Evolutionary conservation across 2,797 vertebrate species (phyloP), one percentile per base, ranked within the genome.

Genomic region (Serranus cabrilla): DNA sequence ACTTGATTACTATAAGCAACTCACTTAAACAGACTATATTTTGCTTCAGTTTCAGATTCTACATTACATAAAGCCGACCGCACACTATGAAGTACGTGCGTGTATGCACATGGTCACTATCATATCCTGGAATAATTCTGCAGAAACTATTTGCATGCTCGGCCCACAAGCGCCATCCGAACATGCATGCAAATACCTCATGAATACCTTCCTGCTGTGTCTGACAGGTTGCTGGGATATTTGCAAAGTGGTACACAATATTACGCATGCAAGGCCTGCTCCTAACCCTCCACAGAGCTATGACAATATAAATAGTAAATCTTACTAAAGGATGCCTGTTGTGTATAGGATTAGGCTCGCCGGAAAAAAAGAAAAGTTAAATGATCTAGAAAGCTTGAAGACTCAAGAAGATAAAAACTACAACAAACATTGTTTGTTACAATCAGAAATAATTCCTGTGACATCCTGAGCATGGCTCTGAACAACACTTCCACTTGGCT

Each of bases 141-240:
- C 25, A 52, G 72, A 4, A 76, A 68, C 63, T 31, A 91, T 94
- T 94, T 94, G 88, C 89, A 91, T 93, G 80, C 56, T 63, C 52
- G 43, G 50, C 79, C 74, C 58, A 68, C 46, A 40, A 67, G 60
- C 7, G 11, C 37, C 51, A 47, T 40, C 27, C 10, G 65, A 77
- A 73, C 64, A 75, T 66, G 10, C 69, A 92, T 86, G 90, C 89
- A 92, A 92, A 93, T 83, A 65, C 47, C 45, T 60, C 34, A 54
- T 78, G 54, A 82, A 80, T 58, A 71, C 25, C 39, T 82, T 63
- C 77, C 81, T 87, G 66, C 37, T 56, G 71, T 54, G 67, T 70
- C 20, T 55, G 62, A 73, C 71, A 70, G 61, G 71, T 58, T 42
- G n/a, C 20, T 31, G 55, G 25, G 47, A 70, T 61, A 83, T 86